Percentiles rank a stretch among this genome's conserved stretches.
These are phyloP conservation scores for Heliconius ismenius DNA, from an alignment of 2,888 invertebrate genomes.

Conservation along the genomic window DNA sequence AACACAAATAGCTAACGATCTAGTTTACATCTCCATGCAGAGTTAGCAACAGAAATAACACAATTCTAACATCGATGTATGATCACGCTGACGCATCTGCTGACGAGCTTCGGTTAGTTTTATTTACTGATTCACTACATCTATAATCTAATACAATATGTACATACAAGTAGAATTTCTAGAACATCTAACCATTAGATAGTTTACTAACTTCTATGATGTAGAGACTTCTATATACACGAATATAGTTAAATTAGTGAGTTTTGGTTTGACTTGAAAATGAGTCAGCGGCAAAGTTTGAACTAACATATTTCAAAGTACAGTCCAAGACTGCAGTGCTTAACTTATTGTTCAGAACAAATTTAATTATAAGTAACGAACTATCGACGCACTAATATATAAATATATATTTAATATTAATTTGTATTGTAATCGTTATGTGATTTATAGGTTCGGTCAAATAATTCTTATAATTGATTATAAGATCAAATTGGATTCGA, in stretches of 20 bases:
- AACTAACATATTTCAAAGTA: slow-evolving; percentile 19
- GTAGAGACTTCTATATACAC: slow-evolving; percentile 8
- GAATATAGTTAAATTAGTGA: slow-evolving; percentile 19
- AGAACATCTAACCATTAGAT: not conserved
- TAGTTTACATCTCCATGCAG: not conserved
- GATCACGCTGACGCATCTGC: slow-evolving; percentile 21
- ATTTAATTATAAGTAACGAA: slow-evolving; percentile 6
- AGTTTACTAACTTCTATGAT: not conserved
- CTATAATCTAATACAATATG: not conserved
- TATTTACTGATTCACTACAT: not conserved
- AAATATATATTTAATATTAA: no score
- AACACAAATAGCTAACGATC: not conserved
- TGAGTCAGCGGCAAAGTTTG: slow-evolving; percentile 21
- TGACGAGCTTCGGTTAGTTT: not conserved
- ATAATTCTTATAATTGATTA: no score
- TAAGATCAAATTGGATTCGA: no score
- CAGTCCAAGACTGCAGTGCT: slow-evolving; percentile 20
- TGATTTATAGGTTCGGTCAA: no score
- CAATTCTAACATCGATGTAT: slow-evolving; percentile 18
- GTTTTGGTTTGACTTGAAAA: slow-evolving; percentile 19
- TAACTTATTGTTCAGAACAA: slow-evolving; percentile 19
- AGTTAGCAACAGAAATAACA: not conserved
- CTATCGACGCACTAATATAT: not conserved
- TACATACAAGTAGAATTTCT: not conserved
- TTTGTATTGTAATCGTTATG: no score